Base-by-base conservation (phyloP, 2,113 vertebrate species). In the Merops nubicus region DNA sequence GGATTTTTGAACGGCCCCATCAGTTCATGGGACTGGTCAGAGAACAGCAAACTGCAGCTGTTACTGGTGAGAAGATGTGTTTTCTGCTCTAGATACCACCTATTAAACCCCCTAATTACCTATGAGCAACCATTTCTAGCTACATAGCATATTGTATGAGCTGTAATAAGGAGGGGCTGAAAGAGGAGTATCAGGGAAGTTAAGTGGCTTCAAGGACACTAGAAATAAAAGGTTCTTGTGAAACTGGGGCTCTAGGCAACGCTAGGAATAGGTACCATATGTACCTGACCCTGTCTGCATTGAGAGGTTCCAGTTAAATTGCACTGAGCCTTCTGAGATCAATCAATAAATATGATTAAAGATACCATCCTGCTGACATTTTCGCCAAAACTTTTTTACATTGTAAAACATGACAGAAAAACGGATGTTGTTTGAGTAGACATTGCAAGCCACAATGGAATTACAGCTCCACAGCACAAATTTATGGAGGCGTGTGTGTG, bases 381-480 rank as follows among this genome's bases (percentile, higher is more conserved):
- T 97, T 94, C 38, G 3, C 90, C 83, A 72, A 88, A 70, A 8
- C 45, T 92, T 93, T 93, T 96, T 94, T 89, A 72, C 76, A 29
- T 81, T 86, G 90, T 86, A 91, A 95, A 93, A 92, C 73, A 86
- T 68, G 92, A 77, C 88, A 94, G 88, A 86, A 91, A 92, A 87
- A 64, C 92, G 93, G 92, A 94, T 88, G 69, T 62, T 70, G 81
- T 96, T 93, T 92, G 96, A 86, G 95, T 84, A 92, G 90, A 95
- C 85, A 84, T 95, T 56, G 95, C 93, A 96, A 96, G 75, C 93
- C 93, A 86, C 93, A 95, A 94, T 93, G 76, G 60, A 91, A 93
- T 96, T 96, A 94, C 9, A 72, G 51, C 83, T 93, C 83, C 47
- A 10, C 69, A 92, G 83, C 11, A 0, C 62, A 81, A 75, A 84